Evolutionary conservation across 1,140 invertebrate species (phyloP), one percentile per base, ranked within the genome.

Genomic region (Telenomus remus): DNA sequence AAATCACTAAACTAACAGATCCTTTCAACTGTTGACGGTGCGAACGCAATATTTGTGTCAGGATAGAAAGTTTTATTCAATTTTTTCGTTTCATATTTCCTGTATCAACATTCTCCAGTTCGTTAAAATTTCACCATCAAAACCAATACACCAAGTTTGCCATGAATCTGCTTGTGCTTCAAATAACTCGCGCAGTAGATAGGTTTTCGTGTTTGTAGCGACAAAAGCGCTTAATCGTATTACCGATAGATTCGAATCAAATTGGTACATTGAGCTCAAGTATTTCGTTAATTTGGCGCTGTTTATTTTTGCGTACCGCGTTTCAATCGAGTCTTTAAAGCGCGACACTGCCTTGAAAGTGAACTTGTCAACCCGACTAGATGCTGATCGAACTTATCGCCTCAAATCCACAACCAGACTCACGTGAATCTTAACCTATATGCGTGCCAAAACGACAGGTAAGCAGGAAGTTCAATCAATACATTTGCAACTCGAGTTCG

Each of bases 381-480:
- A 74, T 78, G 71, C 74, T 78, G 74, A 78, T 78, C 76, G 61
- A 46, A 68, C 51, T 43, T 54, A 69, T 75, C 66, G 69, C 68
- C 57, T 68, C 46, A 79, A 75, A 72, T 75, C 71, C 66, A 68
- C 63, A 61, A 57, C 47, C 16, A 72, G 50, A 64, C 66, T 75
- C 59, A 54, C 47, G 69, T 68, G 66, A 71, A 74, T 61, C 66
- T 72, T 57, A 68, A 68, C 71, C 70, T 48, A 74, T 71, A 39
- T n/a, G 74, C 63, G 66, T 74, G 50, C 50, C n/a, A 68, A 74
- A 70, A 74, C 60, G 73, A 61, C 66, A 54, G 66, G 51, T 59
- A 72, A 63, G 66, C 64, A 72, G 64, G 59, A 75, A 78, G 66
- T 78, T 78, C 75, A 74, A 78, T 78, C 76, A 71, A 78, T 78